These are phyloP conservation scores for Drosophila infuscata DNA, from an alignment of 2,888 invertebrate species.

Conservation along the genomic window DNA sequence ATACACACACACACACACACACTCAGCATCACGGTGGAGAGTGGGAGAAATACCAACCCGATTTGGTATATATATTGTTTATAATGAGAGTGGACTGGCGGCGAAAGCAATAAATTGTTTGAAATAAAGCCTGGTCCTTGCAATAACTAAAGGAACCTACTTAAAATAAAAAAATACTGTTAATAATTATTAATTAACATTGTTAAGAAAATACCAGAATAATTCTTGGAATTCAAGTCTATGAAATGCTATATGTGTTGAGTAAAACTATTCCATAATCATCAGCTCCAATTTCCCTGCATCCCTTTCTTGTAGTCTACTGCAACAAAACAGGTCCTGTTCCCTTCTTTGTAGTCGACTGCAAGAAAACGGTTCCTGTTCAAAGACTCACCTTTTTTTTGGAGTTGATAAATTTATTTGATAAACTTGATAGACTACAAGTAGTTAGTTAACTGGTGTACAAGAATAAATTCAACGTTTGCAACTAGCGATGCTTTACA, in stretches of 20 bases:
- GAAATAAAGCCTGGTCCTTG: constrained; percentile 70
- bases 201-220: background rate
- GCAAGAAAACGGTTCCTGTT: background rate
- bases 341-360: background rate
- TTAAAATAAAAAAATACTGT: constrained; percentile 9
- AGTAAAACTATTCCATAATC: background rate
- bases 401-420: constrained; percentile 34
- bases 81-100: constrained; percentile 41
- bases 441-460: constrained; percentile 63
- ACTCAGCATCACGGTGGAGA: constrained; percentile 33
- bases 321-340: background rate
- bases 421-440: constrained; percentile 39
- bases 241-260: background rate
- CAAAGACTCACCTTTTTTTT: background rate
- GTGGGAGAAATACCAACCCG: constrained; percentile 14
- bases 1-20: constrained; percentile 22
- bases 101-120: constrained; percentile 70
- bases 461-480: constrained; percentile 63
- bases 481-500: constrained; percentile 35
- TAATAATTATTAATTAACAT: constrained; percentile 3
- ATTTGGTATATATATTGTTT: constrained; percentile 35
- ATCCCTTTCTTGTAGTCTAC: background rate
- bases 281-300: background rate
- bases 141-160: constrained; percentile 63
- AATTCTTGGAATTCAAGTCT: background rate